phyloP scores from a whole-genome alignment of 1,140 invertebrate species.

The Limonius californicus region DNA sequence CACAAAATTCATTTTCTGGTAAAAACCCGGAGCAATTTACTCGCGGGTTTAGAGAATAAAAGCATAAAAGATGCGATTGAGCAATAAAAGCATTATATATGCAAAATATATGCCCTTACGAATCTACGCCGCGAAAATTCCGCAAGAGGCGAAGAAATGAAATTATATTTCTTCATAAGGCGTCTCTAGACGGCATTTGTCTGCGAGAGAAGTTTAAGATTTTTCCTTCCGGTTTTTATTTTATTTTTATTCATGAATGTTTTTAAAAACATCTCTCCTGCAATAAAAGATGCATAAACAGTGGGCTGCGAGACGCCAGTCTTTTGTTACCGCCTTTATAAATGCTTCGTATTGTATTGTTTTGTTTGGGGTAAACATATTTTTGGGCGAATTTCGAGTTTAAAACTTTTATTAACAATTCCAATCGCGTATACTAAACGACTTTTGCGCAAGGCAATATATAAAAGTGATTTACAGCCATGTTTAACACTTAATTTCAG shows the following conservation, averaged over 20 bases:
- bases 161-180: conserved; percentile 35
- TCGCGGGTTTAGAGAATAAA: conserved; percentile 6
- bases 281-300: conserved; percentile 31
- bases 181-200: conserved; percentile 34
- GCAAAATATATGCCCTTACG: conserved; percentile 28
- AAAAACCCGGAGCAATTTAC: conserved; percentile 3
- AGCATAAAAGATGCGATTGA: conserved; percentile 21
- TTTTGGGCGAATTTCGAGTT: not conserved
- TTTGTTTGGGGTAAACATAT: conserved; percentile 4
- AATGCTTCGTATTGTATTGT: conserved; percentile 9
- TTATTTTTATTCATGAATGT: conserved; percentile 33
- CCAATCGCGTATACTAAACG: not conserved
- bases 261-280: conserved; percentile 27
- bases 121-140: conserved; percentile 26
- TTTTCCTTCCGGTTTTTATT: conserved; percentile 33
- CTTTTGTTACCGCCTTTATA: conserved; percentile 14
- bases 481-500: conserved; percentile 8
- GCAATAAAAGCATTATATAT: conserved; percentile 31
- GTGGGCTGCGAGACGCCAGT: conserved; percentile 16
- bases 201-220: conserved; percentile 30
- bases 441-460: not conserved
- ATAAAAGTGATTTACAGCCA: conserved; percentile 3
- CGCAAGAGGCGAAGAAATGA: conserved; percentile 29
- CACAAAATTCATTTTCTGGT: conserved; percentile 1
- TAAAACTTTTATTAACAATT: not conserved